Base-by-base conservation (phyloP, 1,140 invertebrate genomes). In the Octopus bimaculoides region DNA sequence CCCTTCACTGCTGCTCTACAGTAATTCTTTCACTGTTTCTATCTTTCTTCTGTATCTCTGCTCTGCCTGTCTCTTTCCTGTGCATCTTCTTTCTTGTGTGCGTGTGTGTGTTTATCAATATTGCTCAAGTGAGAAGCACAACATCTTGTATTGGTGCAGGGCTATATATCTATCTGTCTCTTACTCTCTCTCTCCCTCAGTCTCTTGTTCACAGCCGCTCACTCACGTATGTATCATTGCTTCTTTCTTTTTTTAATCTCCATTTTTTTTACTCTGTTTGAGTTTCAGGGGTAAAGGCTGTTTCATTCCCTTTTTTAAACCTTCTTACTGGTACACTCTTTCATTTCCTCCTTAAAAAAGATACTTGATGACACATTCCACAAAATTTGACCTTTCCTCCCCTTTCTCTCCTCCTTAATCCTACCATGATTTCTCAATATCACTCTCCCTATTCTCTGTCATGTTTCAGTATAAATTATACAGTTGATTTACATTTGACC, bases 71-170 rank as follows among this genome's bases (percentile, higher is more conserved):
- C 66, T 71, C 26, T 20, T 71, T 71, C 66, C 66, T 17, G 5
- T 20, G 17, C 14, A 14, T 71, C 66, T 20, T 20, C 66, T 71
- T 20, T 20, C 6, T 17, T 20, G 17, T 12, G 66, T 71, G 66
- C 66, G 26, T 71, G 17, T 71, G 17, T 71, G 66, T 71, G 66
- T 71, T 71, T 71, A 71, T 71, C 66, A 71, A 71, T 71, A 71
- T 20, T 20, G 66, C 26, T 41, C 26, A 71, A 20, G 17, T 71
- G 66, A 71, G 66, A 71, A 71, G 66, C 66, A 71, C 66, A 71
- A 71, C 26, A 71, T 71, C 66, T 41, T 71, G 66, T 20, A 71
- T 71, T 20, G 26, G 26, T 41, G 26, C 26, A 41, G 26, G 66
- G 66, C 66, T 71, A 71, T 71, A 41, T 41, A 41, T 41, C 26